Evolutionary conservation across 2,797 vertebrate species (phyloP), one percentile per base, ranked within the genome.

Genomic region (Ispidina lecontei): DNA sequence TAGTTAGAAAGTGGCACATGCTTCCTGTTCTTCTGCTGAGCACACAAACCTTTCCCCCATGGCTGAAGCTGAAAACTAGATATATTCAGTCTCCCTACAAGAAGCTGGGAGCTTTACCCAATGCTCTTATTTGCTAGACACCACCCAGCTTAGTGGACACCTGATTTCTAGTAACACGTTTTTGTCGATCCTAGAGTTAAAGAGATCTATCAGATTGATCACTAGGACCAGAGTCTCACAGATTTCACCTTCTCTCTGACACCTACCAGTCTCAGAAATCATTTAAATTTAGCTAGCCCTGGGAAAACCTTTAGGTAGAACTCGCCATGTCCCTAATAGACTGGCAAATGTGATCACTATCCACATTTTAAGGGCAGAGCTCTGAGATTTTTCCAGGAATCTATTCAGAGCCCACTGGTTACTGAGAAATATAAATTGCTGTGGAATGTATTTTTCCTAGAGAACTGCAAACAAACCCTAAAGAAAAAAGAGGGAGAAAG

Each of bases 21-120:
- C 84, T 97, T 98, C 98, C 98, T 97, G 96, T 97, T 97, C 96
- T 97, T 97, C 91, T 96, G 97, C 97, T 98, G 96, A 97, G 26
- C 82, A 55, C 72, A 73, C 82, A 85, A 21, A 79, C 55, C 84
- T 90, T 77, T 87, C 14, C 1, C 56, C 74, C 28, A 3, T 4
- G 15, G 35, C 41, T 64, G 59, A 93, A 74, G 75, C 73, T 84
- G 81, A 43, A 11, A 58, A 11, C 70, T 43, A 12, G 65, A 46
- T 58, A 58, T 29, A 29, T 83, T 76, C 64, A 47, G 55, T n/a
- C 63, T 83, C 91, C 76, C 70, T 78, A 1, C 73, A 95, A 96
- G 96, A 91, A 95, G 47, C 55, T 31, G 25, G 26, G 35, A 70
- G 22, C 9, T 25, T 33, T n/a, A 65, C 52, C 44, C 43, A 65